Base-by-base conservation (phyloP, 2,797 vertebrate genomes). In the Eremophila alpestris region DNA sequence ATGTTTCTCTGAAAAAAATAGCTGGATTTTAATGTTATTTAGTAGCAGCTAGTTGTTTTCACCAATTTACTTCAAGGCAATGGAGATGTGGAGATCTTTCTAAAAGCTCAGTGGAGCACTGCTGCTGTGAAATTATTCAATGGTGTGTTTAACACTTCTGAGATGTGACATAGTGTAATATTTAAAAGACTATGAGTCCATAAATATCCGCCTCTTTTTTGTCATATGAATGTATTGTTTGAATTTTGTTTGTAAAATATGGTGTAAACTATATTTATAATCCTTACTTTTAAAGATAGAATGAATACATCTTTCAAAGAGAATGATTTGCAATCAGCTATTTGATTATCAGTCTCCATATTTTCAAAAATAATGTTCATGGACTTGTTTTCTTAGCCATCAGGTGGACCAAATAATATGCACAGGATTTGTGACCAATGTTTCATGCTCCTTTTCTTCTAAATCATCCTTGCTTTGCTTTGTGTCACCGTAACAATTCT, bases 231-330 rank as follows among this genome's bases (percentile, higher is more conserved):
- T 93, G 38, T n/a, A 67, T 12, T 7, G 5, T 43, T 94, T 88
- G 59, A 22, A 82, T 90, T 87, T 90, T 88, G 11, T 70, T 77
- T 88, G 26, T 93, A 82, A 95, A 95, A 82, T 91, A 91, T 40
- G 30, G 13, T 77, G 49, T 54, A 94, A 89, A 92, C 11, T 17
- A 63, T 76, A 77, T 67, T 87, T 93, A 91, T 89, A 89, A 70
- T 7, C 19, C 10, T 24, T 49, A 29, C 54, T 90, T 94, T 90
- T 84, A 93, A 82, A 86, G 26, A 10, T 79, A 51, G 51, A 84
- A 83, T 60, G 38, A 89, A 63, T 52, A 41, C 22, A 83, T 8
- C 49, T 90, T 95, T 94, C 95, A 92, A 71, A 81, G 41, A 46
- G 14, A 34, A 83, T 82, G 86, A 93, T 96, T 94, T 94, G 20